Conservation (phyloP, 2,797 vertebrate species). For the Falco peregrinus region DNA sequence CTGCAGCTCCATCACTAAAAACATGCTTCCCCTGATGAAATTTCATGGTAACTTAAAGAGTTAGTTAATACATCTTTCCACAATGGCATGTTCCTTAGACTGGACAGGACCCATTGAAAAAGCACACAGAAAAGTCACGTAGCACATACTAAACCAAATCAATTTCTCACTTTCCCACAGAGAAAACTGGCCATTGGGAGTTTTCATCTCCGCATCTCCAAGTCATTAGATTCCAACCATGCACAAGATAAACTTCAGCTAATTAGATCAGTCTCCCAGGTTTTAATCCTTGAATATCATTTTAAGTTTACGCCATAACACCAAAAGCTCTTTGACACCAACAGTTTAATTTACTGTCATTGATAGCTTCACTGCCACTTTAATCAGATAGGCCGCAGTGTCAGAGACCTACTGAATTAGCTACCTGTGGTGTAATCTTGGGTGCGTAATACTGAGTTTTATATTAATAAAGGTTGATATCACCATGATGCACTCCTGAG, state of each 20-base stretch:
- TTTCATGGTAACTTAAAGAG: neutral
- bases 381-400: conserved; percentile 48
- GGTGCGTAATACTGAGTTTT: conserved; percentile 53
- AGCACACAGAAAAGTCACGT: neutral
- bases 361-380: conserved; percentile 11
- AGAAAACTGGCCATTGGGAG: conserved; percentile 18
- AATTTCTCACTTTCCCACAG: conserved; percentile 46
- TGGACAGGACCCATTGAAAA: neutral
- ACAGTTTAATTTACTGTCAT: conserved; percentile 37
- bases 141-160: neutral
- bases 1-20: neutral
- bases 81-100: neutral
- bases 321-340: conserved; percentile 18
- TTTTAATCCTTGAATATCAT: conserved; percentile 45
- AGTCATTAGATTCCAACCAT: conserved; percentile 24
- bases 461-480: conserved; percentile 69
- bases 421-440: conserved; percentile 54
- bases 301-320: conserved; percentile 19
- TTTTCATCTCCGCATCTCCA: conserved; percentile 8
- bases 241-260: conserved; percentile 39
- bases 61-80: neutral
- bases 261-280: conserved; percentile 50
- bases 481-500: conserved; percentile 69
- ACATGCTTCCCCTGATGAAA: neutral
- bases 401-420: conserved; percentile 44